Conservation (phyloP, 2,888 invertebrate genomes). For the Tethea ocularis region DNA sequence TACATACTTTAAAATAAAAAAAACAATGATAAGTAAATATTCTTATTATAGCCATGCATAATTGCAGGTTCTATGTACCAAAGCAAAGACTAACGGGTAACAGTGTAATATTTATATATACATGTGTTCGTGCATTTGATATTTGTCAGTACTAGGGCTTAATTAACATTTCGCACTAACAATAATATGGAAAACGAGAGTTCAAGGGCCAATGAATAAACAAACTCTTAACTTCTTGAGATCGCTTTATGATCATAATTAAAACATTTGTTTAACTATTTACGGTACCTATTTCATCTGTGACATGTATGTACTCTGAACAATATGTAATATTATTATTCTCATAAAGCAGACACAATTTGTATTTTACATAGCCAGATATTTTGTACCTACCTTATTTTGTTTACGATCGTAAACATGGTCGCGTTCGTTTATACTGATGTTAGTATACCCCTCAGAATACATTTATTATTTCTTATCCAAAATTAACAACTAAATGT, state of each 20-base stretch:
- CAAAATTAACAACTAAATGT: background rate
- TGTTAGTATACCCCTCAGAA: background rate
- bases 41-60: conserved; percentile 42
- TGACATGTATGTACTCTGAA: background rate
- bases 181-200: background rate
- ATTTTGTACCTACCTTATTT: too few species aligned
- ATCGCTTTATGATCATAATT: background rate
- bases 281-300: background rate
- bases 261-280: too few species aligned
- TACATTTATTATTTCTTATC: background rate
- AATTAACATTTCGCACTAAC: background rate
- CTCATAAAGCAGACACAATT: too few species aligned
- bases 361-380: too few species aligned
- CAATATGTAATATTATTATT: too few species aligned
- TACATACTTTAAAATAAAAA: conserved; percentile 34
- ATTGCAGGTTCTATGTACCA: conserved; percentile 27
- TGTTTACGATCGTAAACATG: too few species aligned
- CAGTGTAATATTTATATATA: conserved; percentile 25
- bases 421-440: too few species aligned
- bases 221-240: background rate
- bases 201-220: background rate
- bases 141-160: background rate
- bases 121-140: conserved; percentile 29
- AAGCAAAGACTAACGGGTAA: conserved; percentile 26
- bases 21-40: conserved; percentile 36